Percentiles rank a stretch among this genome's conserved stretches.
Conservation (phyloP, 2,888 invertebrate species). For the Nymphalis c-album region DNA sequence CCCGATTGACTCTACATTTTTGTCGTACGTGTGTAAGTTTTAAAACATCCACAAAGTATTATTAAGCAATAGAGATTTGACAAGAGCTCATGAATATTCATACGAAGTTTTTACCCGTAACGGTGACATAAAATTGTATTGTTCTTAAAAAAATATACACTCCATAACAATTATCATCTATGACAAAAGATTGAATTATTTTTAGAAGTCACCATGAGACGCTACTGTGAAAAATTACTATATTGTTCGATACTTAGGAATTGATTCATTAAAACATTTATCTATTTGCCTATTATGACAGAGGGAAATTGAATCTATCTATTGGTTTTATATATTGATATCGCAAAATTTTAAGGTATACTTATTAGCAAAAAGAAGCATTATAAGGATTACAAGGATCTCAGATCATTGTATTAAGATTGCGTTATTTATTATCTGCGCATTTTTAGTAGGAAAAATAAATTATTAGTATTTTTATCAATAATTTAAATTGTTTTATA, state of each 20-base stretch:
- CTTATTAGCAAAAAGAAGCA: background rate
- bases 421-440: background rate
- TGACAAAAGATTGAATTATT: constrained; percentile 70
- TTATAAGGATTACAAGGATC: background rate
- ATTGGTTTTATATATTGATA: too few relatives aligned
- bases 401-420: background rate
- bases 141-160: constrained; percentile 69
- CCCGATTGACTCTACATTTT: background rate
- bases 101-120: constrained; percentile 68
- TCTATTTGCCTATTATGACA: background rate
- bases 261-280: background rate
- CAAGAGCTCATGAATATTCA: constrained; percentile 49
- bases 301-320: too few relatives aligned
- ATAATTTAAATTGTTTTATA: too few relatives aligned
- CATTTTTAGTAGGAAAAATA: too few relatives aligned
- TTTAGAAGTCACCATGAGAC: constrained; percentile 41
- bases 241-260: background rate
- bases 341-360: too few relatives aligned
- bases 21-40: constrained; percentile 10
- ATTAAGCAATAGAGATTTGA: constrained; percentile 28
- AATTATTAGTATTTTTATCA: too few relatives aligned
- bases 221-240: constrained; percentile 30
- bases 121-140: constrained; percentile 73
- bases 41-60: constrained; percentile 15
- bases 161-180: constrained; percentile 64